Base-by-base conservation (phyloP, 2,113 vertebrate genomes). In the Cyphomyrus discorhynchus region DNA sequence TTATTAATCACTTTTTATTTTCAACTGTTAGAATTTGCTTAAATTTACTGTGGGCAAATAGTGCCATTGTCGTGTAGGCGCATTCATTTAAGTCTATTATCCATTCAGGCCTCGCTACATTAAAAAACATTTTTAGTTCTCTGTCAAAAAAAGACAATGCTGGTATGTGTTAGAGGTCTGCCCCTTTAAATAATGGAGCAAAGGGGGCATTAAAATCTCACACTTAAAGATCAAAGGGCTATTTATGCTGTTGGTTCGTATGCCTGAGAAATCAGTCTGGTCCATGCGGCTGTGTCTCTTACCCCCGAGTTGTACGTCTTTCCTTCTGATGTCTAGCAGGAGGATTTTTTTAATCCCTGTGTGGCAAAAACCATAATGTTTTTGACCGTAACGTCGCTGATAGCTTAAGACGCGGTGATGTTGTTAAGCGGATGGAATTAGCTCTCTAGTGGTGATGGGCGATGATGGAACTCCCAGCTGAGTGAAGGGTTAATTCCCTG, bases 161-260 rank as follows among this genome's bases (percentile, higher is more conserved):
- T 19, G 35, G 74, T 80, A 7, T 80, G 93, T 91, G 89, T 93
- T 90, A 87, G 83, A 46, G 92, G 89, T 91, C 91, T 80, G 74
- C 5, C 74, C 74, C 31, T 80, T 80, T 95, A 94, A 95, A 94
- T 96, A 93, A 94, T 92, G 90, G 92, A 62, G 91, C 93, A 93
- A n/a, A 87, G 93, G 90, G 93, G 89, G 84, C 91, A 85, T 89
- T 90, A 90, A 92, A 93, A 86, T 93, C 89, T 86, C 89, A 86
- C 56, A 53, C 90, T 90, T 88, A 70, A 62, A 74, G 93, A 93
- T 92, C 92, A 93, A 95, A 95, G 91, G 88, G 89, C 87, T 88
- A 87, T 95, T 93, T 94, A 93, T 90, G 90, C 90, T 92, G 91
- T 89, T 94, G 90, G 93, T 93, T 90, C 92, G 49, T 21, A 94